A percentile compares a stretch with the other conserved stretches of the same genome.
Evolutionary conservation across 2,113 vertebrate genomes (phyloP).

Genomic region (Brienomyrus longianalis): DNA sequence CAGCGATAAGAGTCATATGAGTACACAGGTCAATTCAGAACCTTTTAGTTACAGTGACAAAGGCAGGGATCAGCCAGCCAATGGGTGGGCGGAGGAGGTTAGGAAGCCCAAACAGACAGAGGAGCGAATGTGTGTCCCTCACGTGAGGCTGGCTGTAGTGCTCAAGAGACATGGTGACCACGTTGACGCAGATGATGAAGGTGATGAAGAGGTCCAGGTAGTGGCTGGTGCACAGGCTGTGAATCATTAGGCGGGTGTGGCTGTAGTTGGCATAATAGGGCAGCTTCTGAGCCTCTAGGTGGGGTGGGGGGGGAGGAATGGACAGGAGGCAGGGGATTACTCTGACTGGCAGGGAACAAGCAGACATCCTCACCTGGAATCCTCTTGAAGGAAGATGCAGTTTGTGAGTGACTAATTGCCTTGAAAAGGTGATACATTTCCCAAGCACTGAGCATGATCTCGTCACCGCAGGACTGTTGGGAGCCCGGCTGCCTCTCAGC

Average conservation of each 20-base stretch:
- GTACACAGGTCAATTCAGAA: not conserved
- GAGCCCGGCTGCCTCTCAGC: not conserved
- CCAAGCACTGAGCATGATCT: not conserved
- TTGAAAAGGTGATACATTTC: not conserved
- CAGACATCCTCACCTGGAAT: not conserved
- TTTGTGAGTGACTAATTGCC: not conserved
- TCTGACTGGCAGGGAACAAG: not conserved
- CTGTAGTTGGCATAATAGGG: constrained; percentile 90
- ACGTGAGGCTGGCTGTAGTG: constrained; percentile 93
- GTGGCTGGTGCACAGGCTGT: constrained; percentile 94
- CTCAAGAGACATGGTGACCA: constrained; percentile 97
- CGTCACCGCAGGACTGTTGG: not conserved
- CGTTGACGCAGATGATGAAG: constrained; percentile 96
- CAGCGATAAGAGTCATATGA: not conserved
- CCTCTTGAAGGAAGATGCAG: not conserved
- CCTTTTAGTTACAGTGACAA: not conserved
- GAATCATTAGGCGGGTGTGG: constrained; percentile 82
- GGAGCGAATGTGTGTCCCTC: constrained; percentile 43
- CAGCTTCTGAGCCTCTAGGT: constrained; percentile 86
- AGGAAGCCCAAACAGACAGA: not conserved
- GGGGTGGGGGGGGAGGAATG: not conserved
- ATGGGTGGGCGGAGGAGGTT: not conserved
- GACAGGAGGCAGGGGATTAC: not conserved
- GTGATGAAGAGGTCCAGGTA: constrained; percentile 98
- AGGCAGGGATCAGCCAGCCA: not conserved